Percentiles rank a stretch among this genome's conserved stretches.
Evolutionary conservation across 2,113 vertebrate genomes (phyloP).

Genomic region (Stomatorhinus ivindoensis): DNA sequence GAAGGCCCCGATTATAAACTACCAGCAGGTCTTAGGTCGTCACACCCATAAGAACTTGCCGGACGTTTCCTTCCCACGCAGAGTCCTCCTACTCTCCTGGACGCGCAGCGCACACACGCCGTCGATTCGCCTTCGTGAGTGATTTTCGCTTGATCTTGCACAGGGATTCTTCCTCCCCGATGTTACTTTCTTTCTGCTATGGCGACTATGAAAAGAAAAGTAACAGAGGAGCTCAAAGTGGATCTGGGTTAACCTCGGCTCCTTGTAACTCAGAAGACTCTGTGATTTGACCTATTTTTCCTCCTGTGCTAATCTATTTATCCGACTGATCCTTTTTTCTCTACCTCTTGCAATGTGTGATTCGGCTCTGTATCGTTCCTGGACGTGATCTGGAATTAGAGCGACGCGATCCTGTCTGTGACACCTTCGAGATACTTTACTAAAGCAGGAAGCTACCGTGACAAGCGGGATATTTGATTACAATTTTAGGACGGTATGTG

Average conservation of each 20-base stretch:
- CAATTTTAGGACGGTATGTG: not conserved
- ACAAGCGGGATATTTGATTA: not conserved
- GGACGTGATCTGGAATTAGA: not conserved
- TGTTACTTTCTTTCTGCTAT: not conserved
- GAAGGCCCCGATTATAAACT: not conserved
- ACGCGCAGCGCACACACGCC: not conserved
- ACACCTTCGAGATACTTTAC: not conserved
- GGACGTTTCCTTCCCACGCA: not conserved
- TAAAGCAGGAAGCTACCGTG: not conserved
- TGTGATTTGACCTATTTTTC: conserved; percentile 41
- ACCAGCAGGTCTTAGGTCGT: not conserved
- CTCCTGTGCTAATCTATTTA: conserved; percentile 29
- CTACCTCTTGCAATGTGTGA: conserved; percentile 1
- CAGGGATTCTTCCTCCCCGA: not conserved
- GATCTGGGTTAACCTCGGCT: conserved; percentile 25
- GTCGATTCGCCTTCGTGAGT: not conserved
- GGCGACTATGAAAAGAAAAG: not conserved
- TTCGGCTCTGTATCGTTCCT: not conserved
- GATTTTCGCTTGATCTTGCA: not conserved
- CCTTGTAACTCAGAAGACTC: not conserved
- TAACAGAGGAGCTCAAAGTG: conserved; percentile 13
- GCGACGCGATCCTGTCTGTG: not conserved
- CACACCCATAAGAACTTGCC: not conserved
- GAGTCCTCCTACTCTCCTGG: not conserved
- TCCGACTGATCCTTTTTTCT: conserved; percentile 43